Conservation (phyloP, 1,140 invertebrate genomes). For the Matsumurasca onukii region DNA sequence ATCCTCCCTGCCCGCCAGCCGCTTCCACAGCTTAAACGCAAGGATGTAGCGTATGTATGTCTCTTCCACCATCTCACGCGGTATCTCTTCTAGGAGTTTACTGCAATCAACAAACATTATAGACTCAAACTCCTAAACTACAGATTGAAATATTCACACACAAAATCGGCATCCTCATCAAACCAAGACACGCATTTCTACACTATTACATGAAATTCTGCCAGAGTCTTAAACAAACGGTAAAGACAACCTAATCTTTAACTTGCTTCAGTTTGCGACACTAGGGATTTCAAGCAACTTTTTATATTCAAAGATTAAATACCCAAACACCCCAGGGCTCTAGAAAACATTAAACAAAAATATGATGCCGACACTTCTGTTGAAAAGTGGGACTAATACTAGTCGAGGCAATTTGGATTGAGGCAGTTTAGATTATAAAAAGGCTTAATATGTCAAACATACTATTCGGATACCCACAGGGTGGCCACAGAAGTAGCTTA, state of each 20-base stretch:
- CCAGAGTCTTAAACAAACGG: not conserved
- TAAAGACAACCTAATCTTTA: not conserved
- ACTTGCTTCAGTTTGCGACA: not conserved
- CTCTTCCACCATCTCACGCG: slow-evolving; percentile 22
- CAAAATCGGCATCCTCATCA: not conserved
- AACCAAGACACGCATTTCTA: not conserved
- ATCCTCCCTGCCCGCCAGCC: slow-evolving; percentile 33
- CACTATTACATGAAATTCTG: not conserved
- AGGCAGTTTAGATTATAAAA: not conserved
- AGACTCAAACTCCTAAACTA: not conserved
- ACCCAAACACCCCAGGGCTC: not conserved
- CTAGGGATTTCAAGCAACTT: not conserved
- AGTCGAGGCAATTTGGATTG: not conserved
- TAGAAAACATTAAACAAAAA: not conserved
- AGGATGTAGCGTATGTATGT: slow-evolving; percentile 39
- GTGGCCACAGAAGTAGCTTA: too few relatives aligned
- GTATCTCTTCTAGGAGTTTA: slow-evolving; percentile 4
- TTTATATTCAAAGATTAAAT: not conserved
- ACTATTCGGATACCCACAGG: too few relatives aligned
- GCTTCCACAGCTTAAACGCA: slow-evolving; percentile 42
- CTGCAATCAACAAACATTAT: slow-evolving; percentile 8
- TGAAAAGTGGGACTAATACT: not conserved
- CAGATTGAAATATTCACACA: not conserved
- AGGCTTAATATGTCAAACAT: not conserved
- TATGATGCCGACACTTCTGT: not conserved